Conservation (phyloP, 2,113 vertebrate species). For the Pteruthius melanotis region DNA sequence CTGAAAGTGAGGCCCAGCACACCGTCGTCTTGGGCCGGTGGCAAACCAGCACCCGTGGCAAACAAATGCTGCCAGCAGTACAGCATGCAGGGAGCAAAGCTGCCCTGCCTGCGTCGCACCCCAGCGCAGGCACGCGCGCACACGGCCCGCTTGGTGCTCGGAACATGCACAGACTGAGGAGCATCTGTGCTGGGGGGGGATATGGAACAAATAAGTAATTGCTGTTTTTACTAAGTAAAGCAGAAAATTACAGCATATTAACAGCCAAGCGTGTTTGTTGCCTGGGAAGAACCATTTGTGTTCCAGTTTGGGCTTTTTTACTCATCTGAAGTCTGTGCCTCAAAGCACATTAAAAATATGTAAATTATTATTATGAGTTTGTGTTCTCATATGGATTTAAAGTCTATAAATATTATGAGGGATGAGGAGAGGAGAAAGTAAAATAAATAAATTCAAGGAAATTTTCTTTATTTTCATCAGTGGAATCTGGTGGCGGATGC, state of each 20-base stretch:
- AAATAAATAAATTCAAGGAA: background rate
- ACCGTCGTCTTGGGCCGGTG: conserved; percentile 20
- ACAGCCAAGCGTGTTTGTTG: conserved; percentile 51
- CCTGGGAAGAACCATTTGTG: conserved; percentile 50
- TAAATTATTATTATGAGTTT: conserved; percentile 6
- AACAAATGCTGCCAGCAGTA: conserved; percentile 28
- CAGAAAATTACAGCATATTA: conserved; percentile 47
- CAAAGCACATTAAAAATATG: conserved; percentile 16
- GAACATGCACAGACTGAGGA: conserved; percentile 71
- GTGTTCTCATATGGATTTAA: background rate
- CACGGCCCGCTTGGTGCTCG: conserved; percentile 8
- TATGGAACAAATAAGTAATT: conserved; percentile 64
- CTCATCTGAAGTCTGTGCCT: conserved; percentile 39
- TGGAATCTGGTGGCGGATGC: background rate
- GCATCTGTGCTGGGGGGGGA: conserved; percentile 69
- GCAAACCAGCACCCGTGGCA: conserved; percentile 22
- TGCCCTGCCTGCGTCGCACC: background rate
- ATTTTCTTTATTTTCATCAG: background rate
- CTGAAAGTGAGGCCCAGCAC: background rate
- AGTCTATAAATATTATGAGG: background rate
- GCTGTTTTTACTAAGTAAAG: conserved; percentile 59
- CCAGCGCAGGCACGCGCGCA: background rate
- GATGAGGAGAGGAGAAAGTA: background rate
- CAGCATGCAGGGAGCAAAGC: background rate
- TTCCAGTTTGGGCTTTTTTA: conserved; percentile 43